Conservation (phyloP, 2,888 invertebrate genomes). For the Mystacides longicornis region DNA sequence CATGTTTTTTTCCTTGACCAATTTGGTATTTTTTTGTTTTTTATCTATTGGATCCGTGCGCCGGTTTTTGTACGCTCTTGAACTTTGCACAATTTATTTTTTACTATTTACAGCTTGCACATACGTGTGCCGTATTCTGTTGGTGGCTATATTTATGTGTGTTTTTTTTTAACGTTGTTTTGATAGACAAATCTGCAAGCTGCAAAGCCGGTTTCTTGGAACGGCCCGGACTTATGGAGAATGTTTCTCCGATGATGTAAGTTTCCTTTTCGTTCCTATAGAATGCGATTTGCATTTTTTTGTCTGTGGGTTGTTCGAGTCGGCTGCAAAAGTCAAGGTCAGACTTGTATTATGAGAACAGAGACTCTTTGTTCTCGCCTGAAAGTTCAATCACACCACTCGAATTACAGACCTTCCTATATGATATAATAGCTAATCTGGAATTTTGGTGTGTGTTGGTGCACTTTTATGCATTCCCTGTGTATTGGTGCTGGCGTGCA, state of each 20-base stretch:
- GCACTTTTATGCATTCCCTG: constrained; percentile 17
- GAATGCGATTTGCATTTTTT: constrained; percentile 22
- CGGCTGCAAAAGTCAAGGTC: constrained; percentile 25
- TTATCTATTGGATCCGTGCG: constrained; percentile 19
- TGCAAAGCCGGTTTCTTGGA: constrained; percentile 16
- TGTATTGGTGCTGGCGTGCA: constrained; percentile 1
- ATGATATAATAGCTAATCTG: constrained; percentile 10
- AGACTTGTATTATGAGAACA: constrained; percentile 14
- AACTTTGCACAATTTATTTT: constrained; percentile 22
- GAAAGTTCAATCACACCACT: constrained; percentile 24
- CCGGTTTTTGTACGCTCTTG: constrained; percentile 22
- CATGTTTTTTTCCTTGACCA: constrained; percentile 21
- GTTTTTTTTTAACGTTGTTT: not conserved
- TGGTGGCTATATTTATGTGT: not conserved
- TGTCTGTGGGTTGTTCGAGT: constrained; percentile 8
- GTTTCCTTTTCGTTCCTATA: constrained; percentile 22
- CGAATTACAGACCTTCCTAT: constrained; percentile 18
- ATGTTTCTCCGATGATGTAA: constrained; percentile 16
- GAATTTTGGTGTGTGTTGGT: constrained; percentile 18
- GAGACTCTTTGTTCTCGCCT: constrained; percentile 21
- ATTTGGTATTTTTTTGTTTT: constrained; percentile 21
- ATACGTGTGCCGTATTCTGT: constrained; percentile 10
- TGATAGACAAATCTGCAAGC: constrained; percentile 18
- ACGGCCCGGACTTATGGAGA: constrained; percentile 8
- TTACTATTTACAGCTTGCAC: too few relatives aligned